A percentile compares a stretch with the other conserved stretches of the same genome.
Conservation (phyloP, 1,140 invertebrate species). For the Adoxophyes honmai region DNA sequence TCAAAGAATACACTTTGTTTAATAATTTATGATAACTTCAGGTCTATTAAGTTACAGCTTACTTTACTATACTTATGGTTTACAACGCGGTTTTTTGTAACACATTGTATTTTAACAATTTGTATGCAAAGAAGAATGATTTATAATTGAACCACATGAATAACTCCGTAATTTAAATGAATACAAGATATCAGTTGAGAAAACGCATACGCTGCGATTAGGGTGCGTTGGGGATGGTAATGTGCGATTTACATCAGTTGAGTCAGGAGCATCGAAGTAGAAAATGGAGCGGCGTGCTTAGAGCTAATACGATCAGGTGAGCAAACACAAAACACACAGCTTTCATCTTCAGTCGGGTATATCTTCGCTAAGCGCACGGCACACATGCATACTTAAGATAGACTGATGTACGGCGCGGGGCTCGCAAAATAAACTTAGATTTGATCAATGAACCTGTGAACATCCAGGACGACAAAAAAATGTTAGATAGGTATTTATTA, state of each 20-base stretch:
- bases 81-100: no score
- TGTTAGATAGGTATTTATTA: no score
- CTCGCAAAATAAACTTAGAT: no score
- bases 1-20: no score
- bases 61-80: no score
- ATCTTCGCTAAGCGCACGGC: constrained; percentile 35
- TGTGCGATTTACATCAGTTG: constrained; percentile 64
- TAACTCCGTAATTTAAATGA: constrained; percentile 8
- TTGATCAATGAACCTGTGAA: no score
- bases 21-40: no score
- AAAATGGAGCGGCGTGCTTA: constrained; percentile 67
- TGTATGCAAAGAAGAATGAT: no score
- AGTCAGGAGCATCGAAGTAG: constrained; percentile 55
- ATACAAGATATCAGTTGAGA: constrained; percentile 1
- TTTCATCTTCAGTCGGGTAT: constrained; percentile 72
- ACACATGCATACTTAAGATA: constrained; percentile 35
- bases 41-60: no score
- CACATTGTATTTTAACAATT: no score
- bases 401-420: constrained; percentile 12
- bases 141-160: no score
- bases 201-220: constrained; percentile 51
- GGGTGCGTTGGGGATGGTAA: constrained; percentile 56
- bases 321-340: constrained; percentile 60
- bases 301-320: constrained; percentile 71
- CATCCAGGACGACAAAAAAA: no score